phyloP scores from a whole-genome alignment of 2,113 vertebrate species.

The Melospiza melodia region DNA sequence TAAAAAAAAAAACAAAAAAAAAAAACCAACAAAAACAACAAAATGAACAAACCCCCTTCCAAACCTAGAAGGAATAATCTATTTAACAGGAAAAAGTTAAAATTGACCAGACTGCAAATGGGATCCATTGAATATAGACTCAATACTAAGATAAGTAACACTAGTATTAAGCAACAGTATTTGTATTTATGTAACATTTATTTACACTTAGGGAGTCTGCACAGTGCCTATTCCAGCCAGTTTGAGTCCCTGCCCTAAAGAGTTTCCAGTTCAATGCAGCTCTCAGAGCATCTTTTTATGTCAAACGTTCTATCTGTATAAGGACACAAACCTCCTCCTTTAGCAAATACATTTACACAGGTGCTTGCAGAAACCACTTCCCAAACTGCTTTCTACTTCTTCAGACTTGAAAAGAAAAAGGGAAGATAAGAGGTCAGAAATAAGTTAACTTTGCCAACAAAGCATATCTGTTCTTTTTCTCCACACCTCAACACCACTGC shows the following conservation, averaged over 20 bases:
- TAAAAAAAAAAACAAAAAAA: background rate
- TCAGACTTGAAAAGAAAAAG: slow-evolving; percentile 64
- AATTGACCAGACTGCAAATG: background rate
- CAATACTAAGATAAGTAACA: background rate
- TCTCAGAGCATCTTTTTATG: slow-evolving; percentile 45
- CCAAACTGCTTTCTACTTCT: slow-evolving; percentile 52
- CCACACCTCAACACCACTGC: slow-evolving; percentile 70
- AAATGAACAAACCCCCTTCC: background rate
- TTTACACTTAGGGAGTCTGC: background rate
- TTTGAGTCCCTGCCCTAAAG: background rate
- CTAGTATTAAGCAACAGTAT: background rate
- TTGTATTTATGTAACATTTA: background rate
- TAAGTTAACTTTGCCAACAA: slow-evolving; percentile 61
- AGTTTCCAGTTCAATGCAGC: background rate
- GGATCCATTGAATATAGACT: background rate
- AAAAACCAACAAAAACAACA: background rate
- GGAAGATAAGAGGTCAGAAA: slow-evolving; percentile 76
- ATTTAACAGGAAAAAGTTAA: background rate
- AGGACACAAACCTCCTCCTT: slow-evolving; percentile 56
- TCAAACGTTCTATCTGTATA: slow-evolving; percentile 11
- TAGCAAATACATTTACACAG: slow-evolving; percentile 76
- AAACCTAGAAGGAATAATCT: background rate
- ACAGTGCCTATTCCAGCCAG: background rate
- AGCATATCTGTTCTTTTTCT: slow-evolving; percentile 72
- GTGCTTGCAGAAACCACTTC: slow-evolving; percentile 67